Conservation (phyloP, 2,797 vertebrate species). For the Chromobotia macracanthus region DNA sequence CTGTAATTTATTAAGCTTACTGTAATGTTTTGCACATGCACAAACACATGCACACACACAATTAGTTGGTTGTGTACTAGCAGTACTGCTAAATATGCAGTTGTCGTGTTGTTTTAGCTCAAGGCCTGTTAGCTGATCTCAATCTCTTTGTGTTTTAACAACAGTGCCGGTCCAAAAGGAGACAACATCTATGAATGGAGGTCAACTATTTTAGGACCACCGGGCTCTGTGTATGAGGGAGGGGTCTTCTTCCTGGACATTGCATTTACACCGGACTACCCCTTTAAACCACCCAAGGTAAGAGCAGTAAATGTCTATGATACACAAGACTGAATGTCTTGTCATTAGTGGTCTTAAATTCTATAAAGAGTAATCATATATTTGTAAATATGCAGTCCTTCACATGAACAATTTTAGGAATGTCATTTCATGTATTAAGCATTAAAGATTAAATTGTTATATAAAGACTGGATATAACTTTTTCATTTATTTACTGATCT, state of each 20-base stretch:
- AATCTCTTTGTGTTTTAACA: constrained; percentile 18
- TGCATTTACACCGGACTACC: constrained; percentile 89
- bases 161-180: constrained; percentile 87
- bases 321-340: not conserved
- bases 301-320: constrained; percentile 40
- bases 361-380: not conserved
- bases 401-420: no score
- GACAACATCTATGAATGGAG: constrained; percentile 91
- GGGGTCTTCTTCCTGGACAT: constrained; percentile 90
- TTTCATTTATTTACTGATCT: no score
- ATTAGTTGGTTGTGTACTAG: not conserved
- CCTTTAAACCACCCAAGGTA: constrained; percentile 92
- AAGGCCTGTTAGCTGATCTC: not conserved
- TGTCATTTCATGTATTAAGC: no score
- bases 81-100: not conserved
- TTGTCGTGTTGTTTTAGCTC: not conserved
- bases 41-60: not conserved
- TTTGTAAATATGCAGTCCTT: no score
- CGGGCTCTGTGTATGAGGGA: constrained; percentile 88
- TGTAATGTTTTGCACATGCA: not conserved
- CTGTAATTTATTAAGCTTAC: no score
- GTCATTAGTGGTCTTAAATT: not conserved
- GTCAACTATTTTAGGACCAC: constrained; percentile 87
- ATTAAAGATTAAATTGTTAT: no score
- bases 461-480: no score